A percentile compares a stretch with the other conserved stretches of the same genome.
Evolutionary conservation across 2,888 invertebrate species (phyloP).

Genomic region (Tipula lateralis): DNA sequence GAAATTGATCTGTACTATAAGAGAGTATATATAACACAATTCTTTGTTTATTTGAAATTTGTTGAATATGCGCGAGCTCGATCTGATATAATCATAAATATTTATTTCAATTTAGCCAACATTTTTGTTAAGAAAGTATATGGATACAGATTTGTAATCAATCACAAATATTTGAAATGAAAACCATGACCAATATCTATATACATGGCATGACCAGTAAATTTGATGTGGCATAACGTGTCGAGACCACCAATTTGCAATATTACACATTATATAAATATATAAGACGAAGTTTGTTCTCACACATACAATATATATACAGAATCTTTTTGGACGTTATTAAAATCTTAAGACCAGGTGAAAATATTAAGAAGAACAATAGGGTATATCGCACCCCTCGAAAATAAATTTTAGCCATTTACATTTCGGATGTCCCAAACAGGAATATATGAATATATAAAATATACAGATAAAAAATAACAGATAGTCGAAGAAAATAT

Average conservation of each 20-base stretch:
- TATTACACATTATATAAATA: neutral
- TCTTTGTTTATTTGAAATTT: conserved; percentile 9
- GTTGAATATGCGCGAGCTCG: conserved; percentile 9
- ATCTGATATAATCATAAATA: neutral
- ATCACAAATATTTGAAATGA: neutral
- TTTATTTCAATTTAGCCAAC: conserved; percentile 19
- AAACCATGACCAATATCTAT: conserved; percentile 13
- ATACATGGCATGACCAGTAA: neutral
- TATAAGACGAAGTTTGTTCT: neutral
- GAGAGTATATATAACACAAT: neutral
- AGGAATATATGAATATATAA: neutral
- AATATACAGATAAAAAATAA: neutral
- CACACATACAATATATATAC: neutral
- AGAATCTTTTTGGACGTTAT: conserved; percentile 12
- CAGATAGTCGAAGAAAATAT: too few species aligned
- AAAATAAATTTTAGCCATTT: neutral
- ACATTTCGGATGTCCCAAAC: conserved; percentile 2
- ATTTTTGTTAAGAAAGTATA: conserved; percentile 14
- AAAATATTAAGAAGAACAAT: neutral
- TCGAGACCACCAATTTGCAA: too few species aligned
- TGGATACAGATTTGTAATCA: neutral
- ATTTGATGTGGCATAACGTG: neutral
- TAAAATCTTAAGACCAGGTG: neutral
- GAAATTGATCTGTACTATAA: neutral
- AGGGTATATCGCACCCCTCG: neutral